phyloP scores from a whole-genome alignment of 2,113 vertebrate species.

The Suricata suricatta region DNA sequence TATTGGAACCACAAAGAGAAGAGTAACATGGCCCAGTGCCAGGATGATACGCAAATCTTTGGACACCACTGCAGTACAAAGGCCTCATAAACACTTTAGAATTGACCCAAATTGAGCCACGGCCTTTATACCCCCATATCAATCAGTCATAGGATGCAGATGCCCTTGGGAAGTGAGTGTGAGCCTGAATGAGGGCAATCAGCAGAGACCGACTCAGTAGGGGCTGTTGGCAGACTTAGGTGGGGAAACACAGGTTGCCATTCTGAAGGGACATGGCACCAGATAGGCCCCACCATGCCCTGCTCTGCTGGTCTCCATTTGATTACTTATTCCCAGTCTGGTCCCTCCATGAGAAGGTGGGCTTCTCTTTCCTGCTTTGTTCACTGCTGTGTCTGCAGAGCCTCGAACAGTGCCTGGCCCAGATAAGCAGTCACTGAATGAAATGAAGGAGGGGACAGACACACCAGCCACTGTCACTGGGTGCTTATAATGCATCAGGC shows the following conservation, averaged over 20 bases:
- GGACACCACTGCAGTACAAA: neutral
- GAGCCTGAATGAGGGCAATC: neutral
- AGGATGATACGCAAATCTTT: neutral
- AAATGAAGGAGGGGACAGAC: neutral
- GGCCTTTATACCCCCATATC: neutral
- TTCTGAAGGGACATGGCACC: neutral
- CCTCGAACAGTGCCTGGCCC: neutral
- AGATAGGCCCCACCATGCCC: neutral
- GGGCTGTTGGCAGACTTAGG: fast-evolving
- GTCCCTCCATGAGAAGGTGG: too few relatives aligned
- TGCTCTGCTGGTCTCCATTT: neutral
- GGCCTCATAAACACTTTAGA: neutral
- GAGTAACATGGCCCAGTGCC: too few relatives aligned
- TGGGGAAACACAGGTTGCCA: too few relatives aligned
- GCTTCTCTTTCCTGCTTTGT: neutral
- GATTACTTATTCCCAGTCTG: neutral
- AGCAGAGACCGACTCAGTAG: neutral
- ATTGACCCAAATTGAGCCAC: neutral
- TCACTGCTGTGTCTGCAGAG: neutral
- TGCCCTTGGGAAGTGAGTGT: neutral
- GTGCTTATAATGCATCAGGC: fast-evolving
- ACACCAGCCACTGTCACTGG: fast-evolving
- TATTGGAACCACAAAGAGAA: too few relatives aligned
- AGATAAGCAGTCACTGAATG: neutral
- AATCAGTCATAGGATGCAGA: neutral